phyloP scores from a whole-genome alignment of 2,797 vertebrate genomes.

The Delichon dasypus region DNA sequence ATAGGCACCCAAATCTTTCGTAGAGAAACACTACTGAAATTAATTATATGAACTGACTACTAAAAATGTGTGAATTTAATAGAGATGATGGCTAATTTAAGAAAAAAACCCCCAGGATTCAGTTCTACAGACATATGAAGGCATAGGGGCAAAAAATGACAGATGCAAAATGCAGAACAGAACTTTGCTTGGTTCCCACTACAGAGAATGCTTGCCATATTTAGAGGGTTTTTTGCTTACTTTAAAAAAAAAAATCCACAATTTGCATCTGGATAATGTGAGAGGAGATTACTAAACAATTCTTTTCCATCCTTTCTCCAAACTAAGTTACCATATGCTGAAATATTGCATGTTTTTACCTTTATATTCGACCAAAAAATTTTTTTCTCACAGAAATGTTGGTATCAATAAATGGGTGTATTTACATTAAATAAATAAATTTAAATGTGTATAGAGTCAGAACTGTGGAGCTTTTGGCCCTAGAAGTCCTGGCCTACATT shows the following conservation, averaged over 20 bases:
- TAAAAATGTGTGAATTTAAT: not conserved
- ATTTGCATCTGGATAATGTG: not conserved
- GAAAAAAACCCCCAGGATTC: not conserved
- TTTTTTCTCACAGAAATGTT: not conserved
- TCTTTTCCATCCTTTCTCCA: not conserved
- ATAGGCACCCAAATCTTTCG: not conserved
- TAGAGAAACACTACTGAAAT: not conserved
- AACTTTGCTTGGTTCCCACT: not conserved
- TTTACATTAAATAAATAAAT: not conserved
- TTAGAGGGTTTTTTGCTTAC: not conserved
- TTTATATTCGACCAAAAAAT: not conserved
- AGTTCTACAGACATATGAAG: not conserved
- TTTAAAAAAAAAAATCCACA: not conserved
- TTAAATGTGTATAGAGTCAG: not conserved
- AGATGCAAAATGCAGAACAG: not conserved
- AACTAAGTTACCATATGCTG: not conserved
- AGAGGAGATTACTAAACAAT: not conserved
- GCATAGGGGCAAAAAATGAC: not conserved
- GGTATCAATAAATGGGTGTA: not conserved
- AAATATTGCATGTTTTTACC: not conserved
- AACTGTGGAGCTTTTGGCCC: not conserved
- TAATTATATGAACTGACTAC: not conserved
- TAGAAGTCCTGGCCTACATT: not conserved
- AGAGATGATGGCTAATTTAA: not conserved
- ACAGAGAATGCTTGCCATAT: not conserved